These are phyloP conservation scores for Cylindroiulus punctatus DNA, from an alignment of 2,888 invertebrate species.

Conservation along the genomic window DNA sequence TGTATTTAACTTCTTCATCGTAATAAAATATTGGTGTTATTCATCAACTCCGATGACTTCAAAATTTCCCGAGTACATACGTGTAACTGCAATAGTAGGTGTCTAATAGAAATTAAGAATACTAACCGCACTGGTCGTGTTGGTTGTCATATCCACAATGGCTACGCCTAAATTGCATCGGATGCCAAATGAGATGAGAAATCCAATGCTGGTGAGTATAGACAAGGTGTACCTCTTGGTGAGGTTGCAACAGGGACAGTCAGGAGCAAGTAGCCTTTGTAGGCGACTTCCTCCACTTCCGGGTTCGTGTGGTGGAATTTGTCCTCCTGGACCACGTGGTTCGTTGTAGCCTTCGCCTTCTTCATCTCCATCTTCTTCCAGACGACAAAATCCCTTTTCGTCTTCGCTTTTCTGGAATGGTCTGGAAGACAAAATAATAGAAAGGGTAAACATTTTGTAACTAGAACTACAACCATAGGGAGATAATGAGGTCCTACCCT, in stretches of 20 bases:
- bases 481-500: too few relatives aligned
- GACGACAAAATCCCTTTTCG: conserved; percentile 66
- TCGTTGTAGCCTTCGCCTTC: conserved; percentile 48
- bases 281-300: conserved; percentile 34
- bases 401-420: conserved; percentile 63
- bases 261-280: conserved; percentile 69
- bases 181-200: conserved; percentile 97
- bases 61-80: neutral
- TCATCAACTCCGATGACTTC: neutral
- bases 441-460: neutral
- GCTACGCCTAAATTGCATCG: conserved; percentile 99
- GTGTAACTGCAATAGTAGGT: conserved; percentile 12
- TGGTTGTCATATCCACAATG: conserved; percentile 77
- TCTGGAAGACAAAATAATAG: conserved; percentile 33
- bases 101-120: neutral
- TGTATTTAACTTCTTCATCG: neutral
- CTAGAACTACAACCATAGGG: too few relatives aligned
- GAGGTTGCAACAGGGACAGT: conserved; percentile 79
- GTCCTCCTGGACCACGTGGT: conserved; percentile 55
- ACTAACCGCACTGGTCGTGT: conserved; percentile 58
- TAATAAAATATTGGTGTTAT: neutral
- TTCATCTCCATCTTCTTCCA: conserved; percentile 60
- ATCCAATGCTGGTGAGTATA: conserved; percentile 69
- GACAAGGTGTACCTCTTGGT: conserved; percentile 80
- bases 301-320: conserved; percentile 34